Base-by-base conservation (phyloP, 2,888 invertebrate genomes). In the Drosophila aldrichi region DNA sequence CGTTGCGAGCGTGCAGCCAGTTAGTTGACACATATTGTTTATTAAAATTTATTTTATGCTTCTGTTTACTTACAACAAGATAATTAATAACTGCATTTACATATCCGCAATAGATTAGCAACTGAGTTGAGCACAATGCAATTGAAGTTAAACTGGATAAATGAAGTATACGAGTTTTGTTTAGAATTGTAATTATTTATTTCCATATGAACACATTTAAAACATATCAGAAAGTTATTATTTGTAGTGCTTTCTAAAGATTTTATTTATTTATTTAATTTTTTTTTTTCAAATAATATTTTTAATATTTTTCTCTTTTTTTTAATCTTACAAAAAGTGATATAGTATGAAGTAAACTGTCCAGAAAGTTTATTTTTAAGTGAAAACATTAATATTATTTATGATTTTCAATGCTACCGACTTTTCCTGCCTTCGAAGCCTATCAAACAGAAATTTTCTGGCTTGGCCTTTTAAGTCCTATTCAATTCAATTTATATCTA, bases 91-190 rank as follows among this genome's bases (percentile, higher is more conserved):
- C 20, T 48, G 40, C 10, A 59, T 29, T 60, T 41, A 20, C 18
- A 60, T 29, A 60, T 51, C 32, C 59, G 59, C 59, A 32, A 52
- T 51, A 20, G 40, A 16, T 29, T n/a, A 12, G 25, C 9, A 29
- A 2, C 20, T 29, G 16, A 40, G 12, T 20, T 40, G 16, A 49
- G 25, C 14, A 32, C 14, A 32, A 8, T 14, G 9, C 1, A n/a
- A 25, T 0, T 54, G 5, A 52, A 20, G 16, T 34, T 22, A 9
- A 36, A 16, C 36, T 36, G 22, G 12, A 12, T 52, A 4, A 22
- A 2, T 3, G 16, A 22, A 36, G 9, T 52, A 6, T 36, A 36
- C 16, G 16, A 34, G 36, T 36, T 51, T 36, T 20, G 0, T 16
- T 22, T 20, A 8, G 8, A 14, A 16, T 14, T 51, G 1, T 36